Conservation (phyloP, 2,797 vertebrate species). For the Pristis pectinata region DNA sequence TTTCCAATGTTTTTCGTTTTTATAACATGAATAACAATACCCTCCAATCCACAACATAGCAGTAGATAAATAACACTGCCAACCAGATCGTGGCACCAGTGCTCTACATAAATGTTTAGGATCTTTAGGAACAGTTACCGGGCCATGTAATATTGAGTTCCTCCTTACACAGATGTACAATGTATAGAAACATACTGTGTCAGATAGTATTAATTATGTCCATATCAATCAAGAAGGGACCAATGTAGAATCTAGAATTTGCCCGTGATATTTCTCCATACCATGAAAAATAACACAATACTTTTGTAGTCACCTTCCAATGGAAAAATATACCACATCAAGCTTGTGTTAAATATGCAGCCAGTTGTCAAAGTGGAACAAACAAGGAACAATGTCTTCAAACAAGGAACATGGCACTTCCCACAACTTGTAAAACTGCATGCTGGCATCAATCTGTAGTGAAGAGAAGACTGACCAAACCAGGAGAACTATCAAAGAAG, state of each 20-base stretch:
- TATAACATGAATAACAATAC: background rate
- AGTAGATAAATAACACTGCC: background rate
- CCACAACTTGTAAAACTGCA: background rate
- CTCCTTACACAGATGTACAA: background rate
- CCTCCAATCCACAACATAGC: background rate
- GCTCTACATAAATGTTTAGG: background rate
- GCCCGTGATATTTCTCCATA: background rate
- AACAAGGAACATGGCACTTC: background rate
- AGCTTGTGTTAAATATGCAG: background rate
- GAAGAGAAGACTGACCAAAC: background rate
- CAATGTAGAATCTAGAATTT: background rate
- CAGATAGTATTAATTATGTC: background rate
- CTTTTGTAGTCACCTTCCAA: background rate
- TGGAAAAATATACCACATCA: background rate
- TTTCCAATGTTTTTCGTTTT: too few relatives aligned
- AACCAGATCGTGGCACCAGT: background rate
- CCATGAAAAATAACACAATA: background rate
- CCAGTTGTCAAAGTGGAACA: background rate
- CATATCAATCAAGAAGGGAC: background rate
- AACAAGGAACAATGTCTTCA: background rate
- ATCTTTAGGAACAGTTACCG: background rate
- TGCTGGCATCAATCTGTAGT: background rate
- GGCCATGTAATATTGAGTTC: background rate
- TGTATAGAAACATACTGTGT: background rate
- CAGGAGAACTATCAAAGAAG: background rate